A percentile compares a stretch with the other conserved stretches of the same genome.
Conservation (phyloP, 53 echinoderm and acorn worm species). For the Hippasteria phrygiana region DNA sequence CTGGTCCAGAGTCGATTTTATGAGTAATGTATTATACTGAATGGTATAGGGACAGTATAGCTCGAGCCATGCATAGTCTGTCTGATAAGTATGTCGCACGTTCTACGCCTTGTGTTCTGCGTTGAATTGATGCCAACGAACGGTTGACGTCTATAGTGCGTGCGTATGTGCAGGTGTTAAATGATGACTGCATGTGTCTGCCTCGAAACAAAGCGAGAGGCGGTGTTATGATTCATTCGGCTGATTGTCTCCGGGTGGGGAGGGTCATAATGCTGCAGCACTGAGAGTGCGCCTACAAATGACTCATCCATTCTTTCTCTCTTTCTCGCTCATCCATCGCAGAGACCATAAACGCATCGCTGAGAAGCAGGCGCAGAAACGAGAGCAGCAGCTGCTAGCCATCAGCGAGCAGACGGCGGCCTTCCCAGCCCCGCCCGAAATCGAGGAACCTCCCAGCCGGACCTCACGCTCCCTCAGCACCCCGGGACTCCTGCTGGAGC, state of each 20-base stretch:
- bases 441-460: conserved; percentile 44
- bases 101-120: conserved; percentile 3
- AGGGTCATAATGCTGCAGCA: conserved; percentile 31
- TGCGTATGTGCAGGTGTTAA: conserved; percentile 42
- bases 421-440: conserved; percentile 18
- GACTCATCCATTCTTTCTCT: conserved; percentile 51
- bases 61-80: not conserved
- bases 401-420: conserved; percentile 45
- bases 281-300: conserved; percentile 10
- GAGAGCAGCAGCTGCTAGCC: conserved; percentile 69
- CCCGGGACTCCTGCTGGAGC: conserved; percentile 43
- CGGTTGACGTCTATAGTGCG: conserved; percentile 4
- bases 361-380: conserved; percentile 71
- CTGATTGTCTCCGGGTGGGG: conserved; percentile 42
- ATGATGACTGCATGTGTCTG: not conserved
- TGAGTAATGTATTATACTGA: conserved; percentile 55
- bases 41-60: not conserved
- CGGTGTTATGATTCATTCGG: conserved; percentile 53
- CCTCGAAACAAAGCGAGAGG: conserved; percentile 21
- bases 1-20: conserved; percentile 22
- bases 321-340: conserved; percentile 51
- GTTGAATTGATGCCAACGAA: conserved; percentile 4
- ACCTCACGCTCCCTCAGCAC: conserved; percentile 60
- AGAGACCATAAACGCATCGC: conserved; percentile 89
- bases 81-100: not conserved